Conservation (phyloP, 1,140 invertebrate species). For the Pachyrhynchus sulphureomaculatus region DNA sequence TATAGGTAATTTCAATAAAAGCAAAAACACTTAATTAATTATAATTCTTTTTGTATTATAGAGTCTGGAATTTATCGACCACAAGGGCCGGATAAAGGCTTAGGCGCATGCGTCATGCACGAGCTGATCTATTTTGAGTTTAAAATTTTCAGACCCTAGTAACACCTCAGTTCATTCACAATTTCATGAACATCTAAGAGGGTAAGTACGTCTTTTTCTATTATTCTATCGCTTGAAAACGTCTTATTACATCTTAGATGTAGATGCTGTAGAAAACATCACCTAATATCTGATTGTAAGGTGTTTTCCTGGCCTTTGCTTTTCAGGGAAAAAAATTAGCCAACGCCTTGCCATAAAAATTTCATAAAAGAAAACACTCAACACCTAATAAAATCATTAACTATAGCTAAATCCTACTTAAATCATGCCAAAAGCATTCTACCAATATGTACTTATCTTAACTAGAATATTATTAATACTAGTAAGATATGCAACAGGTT, state of each 20-base stretch:
- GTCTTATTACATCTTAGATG: too few relatives aligned
- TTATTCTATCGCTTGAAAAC: too few relatives aligned
- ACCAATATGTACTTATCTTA: neutral
- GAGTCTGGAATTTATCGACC: conserved; percentile 23
- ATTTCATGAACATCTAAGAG: conserved; percentile 17
- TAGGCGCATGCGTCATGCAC: neutral
- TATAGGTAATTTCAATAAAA: too few relatives aligned
- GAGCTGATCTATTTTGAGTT: conserved; percentile 12
- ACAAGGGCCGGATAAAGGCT: conserved; percentile 1
- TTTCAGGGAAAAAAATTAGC: neutral
- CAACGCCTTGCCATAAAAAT: neutral
- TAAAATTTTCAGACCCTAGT: conserved; percentile 5
- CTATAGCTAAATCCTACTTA: too few relatives aligned
- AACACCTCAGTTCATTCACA: conserved; percentile 7
- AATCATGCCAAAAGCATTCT: too few relatives aligned
- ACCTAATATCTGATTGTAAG: neutral
- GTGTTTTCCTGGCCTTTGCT: neutral
- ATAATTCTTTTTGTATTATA: neutral
- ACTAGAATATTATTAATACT: too few relatives aligned
- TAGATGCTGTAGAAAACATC: too few relatives aligned
- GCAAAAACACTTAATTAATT: too few relatives aligned
- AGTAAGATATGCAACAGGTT: neutral
- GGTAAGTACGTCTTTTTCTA: conserved; percentile 19
- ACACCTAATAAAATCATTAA: too few relatives aligned
- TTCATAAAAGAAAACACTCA: too few relatives aligned